Conservation (phyloP, 2,797 vertebrate genomes). For the Malacoctenus gilli region DNA sequence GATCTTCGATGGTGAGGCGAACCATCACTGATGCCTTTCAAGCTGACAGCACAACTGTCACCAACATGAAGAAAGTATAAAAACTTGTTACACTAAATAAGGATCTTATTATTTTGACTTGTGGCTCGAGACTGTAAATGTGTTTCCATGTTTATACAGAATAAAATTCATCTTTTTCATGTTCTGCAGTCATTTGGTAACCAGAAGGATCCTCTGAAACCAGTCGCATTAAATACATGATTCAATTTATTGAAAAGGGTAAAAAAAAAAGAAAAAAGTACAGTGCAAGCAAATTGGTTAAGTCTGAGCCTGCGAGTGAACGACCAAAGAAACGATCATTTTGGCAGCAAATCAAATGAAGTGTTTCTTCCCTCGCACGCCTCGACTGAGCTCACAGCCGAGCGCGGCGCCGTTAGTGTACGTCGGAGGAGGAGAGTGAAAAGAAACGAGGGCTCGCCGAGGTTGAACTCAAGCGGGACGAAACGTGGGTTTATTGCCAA, state of each 20-base stretch:
- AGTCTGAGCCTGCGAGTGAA: constrained; percentile 22
- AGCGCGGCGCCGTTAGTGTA: constrained; percentile 5
- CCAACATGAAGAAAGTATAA: constrained; percentile 4
- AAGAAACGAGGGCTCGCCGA: not conserved
- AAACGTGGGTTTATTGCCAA: constrained; percentile 51
- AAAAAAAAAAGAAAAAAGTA: constrained; percentile 28
- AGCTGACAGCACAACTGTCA: too few species aligned
- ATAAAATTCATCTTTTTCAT: not conserved
- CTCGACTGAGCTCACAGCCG: constrained; percentile 10
- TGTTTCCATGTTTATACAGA: not conserved
- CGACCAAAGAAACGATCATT: constrained; percentile 11
- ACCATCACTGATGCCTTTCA: constrained; percentile 26
- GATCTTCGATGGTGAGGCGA: not conserved
- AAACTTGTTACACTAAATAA: constrained; percentile 25
- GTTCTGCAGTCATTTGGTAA: too few species aligned
- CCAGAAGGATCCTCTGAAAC: constrained; percentile 21
- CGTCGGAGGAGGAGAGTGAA: not conserved
- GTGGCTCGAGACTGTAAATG: not conserved
- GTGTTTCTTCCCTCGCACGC: constrained; percentile 38
- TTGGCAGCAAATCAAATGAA: constrained; percentile 14
- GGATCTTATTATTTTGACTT: not conserved
- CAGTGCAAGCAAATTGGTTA: constrained; percentile 49
- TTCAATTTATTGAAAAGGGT: constrained; percentile 74
- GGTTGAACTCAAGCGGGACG: constrained; percentile 11
- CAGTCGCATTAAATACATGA: constrained; percentile 62